These are phyloP conservation scores for Colostygia pectinataria DNA, from an alignment of 2,888 invertebrate species.

Conservation along the genomic window DNA sequence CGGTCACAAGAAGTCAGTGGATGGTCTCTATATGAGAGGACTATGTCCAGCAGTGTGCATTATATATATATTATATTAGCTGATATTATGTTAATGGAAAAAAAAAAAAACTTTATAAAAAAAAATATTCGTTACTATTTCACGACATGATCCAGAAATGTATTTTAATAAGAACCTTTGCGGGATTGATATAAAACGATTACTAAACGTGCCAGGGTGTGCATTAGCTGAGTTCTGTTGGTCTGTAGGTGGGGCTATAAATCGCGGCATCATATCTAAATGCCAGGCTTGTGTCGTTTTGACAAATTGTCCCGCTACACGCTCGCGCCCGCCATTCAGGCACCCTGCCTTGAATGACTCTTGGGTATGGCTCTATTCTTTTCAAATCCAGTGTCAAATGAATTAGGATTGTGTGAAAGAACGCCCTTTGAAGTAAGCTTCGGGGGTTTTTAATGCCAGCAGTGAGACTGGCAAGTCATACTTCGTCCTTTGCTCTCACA, in stretches of 20 bases:
- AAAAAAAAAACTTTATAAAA: no score
- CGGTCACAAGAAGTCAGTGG: no score
- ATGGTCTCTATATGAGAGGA: no score
- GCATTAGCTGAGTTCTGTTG: conserved; percentile 18
- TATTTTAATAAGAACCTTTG: no score
- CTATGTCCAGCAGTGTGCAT: no score
- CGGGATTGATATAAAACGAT: no score
- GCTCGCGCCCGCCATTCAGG: conserved; percentile 37
- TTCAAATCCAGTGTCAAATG: conserved; percentile 21
- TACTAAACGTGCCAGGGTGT: background rate
- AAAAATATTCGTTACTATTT: no score
- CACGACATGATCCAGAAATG: no score
- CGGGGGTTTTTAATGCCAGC: background rate
- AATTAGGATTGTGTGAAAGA: background rate
- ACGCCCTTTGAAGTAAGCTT: background rate
- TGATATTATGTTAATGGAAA: no score
- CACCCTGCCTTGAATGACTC: conserved; percentile 35
- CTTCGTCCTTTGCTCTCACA: no score
- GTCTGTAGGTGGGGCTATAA: conserved; percentile 43
- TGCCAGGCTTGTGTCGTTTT: conserved; percentile 48
- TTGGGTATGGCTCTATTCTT: conserved; percentile 26
- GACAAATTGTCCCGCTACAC: conserved; percentile 52
- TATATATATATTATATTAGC: no score
- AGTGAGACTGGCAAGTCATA: no score
- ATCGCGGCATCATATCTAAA: conserved; percentile 52